A percentile compares a stretch with the other conserved stretches of the same genome.
phyloP scores from a whole-genome alignment of 2,113 vertebrate species.

The Aepyceros melampus region DNA sequence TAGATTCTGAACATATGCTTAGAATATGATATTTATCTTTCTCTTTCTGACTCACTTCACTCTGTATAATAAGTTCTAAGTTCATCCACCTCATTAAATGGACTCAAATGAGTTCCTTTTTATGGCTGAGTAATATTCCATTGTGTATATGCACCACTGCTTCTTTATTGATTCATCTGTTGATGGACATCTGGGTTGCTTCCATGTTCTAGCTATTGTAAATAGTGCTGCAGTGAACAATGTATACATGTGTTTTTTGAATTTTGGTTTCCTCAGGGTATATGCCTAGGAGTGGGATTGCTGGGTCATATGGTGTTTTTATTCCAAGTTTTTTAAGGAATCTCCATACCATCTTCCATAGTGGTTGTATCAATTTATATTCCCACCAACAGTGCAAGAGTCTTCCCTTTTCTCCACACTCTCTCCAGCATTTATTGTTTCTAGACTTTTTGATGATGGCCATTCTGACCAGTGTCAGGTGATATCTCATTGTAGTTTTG shows the following conservation, averaged over 20 bases:
- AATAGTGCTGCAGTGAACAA: background rate
- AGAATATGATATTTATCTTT: background rate
- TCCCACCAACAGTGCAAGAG: background rate
- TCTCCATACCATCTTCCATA: background rate
- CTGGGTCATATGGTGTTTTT: background rate
- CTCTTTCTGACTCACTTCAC: background rate
- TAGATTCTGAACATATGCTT: background rate
- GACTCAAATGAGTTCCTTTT: background rate
- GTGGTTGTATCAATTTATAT: background rate
- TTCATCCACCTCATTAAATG: background rate
- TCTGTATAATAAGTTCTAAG: background rate
- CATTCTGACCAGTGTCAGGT: background rate
- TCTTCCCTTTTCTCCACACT: background rate
- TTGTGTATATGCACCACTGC: background rate
- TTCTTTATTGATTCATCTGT: background rate
- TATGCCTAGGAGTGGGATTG: background rate
- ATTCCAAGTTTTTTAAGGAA: background rate
- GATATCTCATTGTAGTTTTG: background rate
- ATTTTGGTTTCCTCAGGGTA: background rate
- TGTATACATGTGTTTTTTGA: background rate
- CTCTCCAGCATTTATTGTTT: background rate
- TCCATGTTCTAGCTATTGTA: background rate
- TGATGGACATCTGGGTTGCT: background rate
- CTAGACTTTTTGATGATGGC: background rate
- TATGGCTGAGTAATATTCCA: background rate